These are phyloP conservation scores for Argopecten irradians DNA, from an alignment of 1,140 invertebrate genomes.

Conservation along the genomic window DNA sequence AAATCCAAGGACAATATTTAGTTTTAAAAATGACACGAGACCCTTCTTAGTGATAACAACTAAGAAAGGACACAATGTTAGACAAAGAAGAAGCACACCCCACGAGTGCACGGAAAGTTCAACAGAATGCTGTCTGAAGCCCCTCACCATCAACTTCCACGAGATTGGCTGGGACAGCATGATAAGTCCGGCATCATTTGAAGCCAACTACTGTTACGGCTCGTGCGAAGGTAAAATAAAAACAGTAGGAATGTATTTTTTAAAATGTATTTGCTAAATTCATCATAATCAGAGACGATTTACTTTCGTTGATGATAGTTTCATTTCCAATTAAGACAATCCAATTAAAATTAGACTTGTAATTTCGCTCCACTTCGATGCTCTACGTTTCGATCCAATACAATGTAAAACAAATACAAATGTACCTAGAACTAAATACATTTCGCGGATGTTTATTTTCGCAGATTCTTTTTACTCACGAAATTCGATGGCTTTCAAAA, in stretches of 20 bases:
- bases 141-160: slow-evolving; percentile 93
- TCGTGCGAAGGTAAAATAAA: slow-evolving; percentile 81
- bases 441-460: too few species aligned
- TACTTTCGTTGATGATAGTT: too few species aligned
- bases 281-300: too few species aligned
- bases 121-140: slow-evolving; percentile 84
- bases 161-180: slow-evolving; percentile 96
- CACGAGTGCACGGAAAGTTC: slow-evolving; percentile 43
- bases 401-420: too few species aligned
- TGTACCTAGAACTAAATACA: too few species aligned
- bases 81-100: slow-evolving; percentile 25
- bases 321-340: too few species aligned
- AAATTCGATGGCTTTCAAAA: too few species aligned
- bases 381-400: too few species aligned
- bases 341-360: too few species aligned
- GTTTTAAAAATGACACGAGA: slow-evolving; percentile 46
- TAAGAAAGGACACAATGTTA: slow-evolving; percentile 14
- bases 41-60: slow-evolving; percentile 46
- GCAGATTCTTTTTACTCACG: too few species aligned
- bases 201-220: slow-evolving; percentile 95
- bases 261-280: too few species aligned
- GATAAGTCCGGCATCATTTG: slow-evolving; percentile 90
- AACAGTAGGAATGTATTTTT: not conserved
- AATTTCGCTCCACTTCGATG: too few species aligned
- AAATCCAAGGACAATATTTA: slow-evolving; percentile 56